Conservation (phyloP, 2,797 vertebrate species). For the Morelia viridis region DNA sequence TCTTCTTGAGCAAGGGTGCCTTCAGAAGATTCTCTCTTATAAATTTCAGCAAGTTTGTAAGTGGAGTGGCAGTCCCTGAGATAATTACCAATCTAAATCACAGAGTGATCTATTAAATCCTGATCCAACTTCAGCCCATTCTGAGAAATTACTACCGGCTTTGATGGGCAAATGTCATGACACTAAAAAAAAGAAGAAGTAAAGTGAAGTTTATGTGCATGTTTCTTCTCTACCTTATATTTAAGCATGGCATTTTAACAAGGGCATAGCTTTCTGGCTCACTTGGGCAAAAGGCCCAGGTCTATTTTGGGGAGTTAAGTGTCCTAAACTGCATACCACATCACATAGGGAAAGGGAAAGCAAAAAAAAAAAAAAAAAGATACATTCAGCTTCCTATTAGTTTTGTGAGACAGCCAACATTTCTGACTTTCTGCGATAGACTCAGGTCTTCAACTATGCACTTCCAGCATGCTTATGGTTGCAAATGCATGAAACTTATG, state of each 20-base stretch:
- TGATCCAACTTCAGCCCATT: not conserved
- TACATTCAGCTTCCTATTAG: slow-evolving; percentile 55
- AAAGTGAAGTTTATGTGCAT: slow-evolving; percentile 40
- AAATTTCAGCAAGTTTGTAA: not conserved
- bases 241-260: slow-evolving; percentile 59
- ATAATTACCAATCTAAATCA: not conserved
- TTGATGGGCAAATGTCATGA: not conserved
- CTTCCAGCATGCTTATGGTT: slow-evolving; percentile 6
- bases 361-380: slow-evolving; percentile 21
- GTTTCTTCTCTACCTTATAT: slow-evolving; percentile 37
- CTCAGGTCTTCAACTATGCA: slow-evolving; percentile 3
- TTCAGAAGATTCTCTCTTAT: not conserved
- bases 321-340: slow-evolving; percentile 53
- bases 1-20: not conserved
- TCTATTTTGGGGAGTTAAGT: slow-evolving; percentile 56
- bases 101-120: not conserved
- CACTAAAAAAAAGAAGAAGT: slow-evolving; percentile 39
- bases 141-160: not conserved
- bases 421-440: slow-evolving; percentile 29
- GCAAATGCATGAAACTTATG: slow-evolving; percentile 31
- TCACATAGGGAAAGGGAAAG: slow-evolving; percentile 41
- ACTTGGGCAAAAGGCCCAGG: slow-evolving; percentile 44
- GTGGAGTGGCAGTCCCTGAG: not conserved
- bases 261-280: slow-evolving; percentile 35
- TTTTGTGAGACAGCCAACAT: slow-evolving; percentile 30